A percentile compares a stretch with the other conserved stretches of the same genome.
Conservation (phyloP, 2,888 invertebrate genomes). For the Ditula angustiorana region DNA sequence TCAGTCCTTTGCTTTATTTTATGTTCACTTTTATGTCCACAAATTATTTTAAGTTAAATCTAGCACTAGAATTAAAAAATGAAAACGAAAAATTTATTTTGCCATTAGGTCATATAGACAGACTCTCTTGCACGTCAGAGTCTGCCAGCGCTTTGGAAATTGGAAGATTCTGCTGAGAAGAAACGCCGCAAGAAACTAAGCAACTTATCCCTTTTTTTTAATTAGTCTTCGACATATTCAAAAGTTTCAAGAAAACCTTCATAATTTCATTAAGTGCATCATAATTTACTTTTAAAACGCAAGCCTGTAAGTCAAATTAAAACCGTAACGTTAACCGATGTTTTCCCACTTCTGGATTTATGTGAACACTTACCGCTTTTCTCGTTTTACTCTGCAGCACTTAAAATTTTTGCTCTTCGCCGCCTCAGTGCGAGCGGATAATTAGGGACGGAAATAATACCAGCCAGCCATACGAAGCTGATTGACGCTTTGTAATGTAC, state of each 20-base stretch:
- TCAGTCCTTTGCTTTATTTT: neutral
- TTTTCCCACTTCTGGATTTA: conserved; percentile 76
- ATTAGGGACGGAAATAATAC: neutral
- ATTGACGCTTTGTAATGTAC: neutral
- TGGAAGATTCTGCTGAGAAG: too few relatives aligned
- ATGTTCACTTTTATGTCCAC: too few relatives aligned
- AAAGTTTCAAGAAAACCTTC: neutral
- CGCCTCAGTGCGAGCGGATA: conserved; percentile 47
- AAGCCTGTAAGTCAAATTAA: conserved; percentile 42
- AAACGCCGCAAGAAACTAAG: too few relatives aligned
- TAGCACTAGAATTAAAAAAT: too few relatives aligned
- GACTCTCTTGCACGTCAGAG: too few relatives aligned
- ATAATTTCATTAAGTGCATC: conserved; percentile 35
- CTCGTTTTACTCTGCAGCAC: conserved; percentile 66
- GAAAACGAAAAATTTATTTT: too few relatives aligned
- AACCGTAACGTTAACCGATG: conserved; percentile 54
- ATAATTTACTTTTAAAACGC: conserved; percentile 35
- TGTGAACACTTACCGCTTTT: conserved; percentile 74
- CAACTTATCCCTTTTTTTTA: too few relatives aligned
- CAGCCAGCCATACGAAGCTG: neutral
- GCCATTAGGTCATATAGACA: too few relatives aligned
- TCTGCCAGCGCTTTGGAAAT: too few relatives aligned
- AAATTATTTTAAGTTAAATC: too few relatives aligned
- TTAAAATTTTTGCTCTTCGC: conserved; percentile 66
- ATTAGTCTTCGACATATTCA: neutral